Percentiles rank a stretch among this genome's conserved stretches.
Conservation (phyloP, 1,140 invertebrate genomes). For the Habropoda laboriosa region DNA sequence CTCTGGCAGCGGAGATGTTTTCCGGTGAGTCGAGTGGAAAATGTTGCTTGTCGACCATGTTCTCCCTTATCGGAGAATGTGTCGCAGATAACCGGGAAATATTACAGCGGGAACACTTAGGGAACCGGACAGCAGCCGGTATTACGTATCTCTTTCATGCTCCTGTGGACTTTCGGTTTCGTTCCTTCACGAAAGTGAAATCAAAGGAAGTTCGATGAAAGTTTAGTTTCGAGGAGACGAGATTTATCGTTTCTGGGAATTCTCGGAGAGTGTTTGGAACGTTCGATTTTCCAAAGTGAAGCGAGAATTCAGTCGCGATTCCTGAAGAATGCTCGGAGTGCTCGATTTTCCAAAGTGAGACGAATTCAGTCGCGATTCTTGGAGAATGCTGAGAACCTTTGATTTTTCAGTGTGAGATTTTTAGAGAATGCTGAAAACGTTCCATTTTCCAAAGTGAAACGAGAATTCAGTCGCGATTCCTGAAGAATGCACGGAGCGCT, state of each 20-base stretch:
- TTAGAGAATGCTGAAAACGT: no score
- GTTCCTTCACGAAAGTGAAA: not conserved
- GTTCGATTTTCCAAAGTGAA: no score
- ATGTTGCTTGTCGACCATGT: constrained; percentile 44
- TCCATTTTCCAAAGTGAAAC: not conserved
- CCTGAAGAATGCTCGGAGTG: no score
- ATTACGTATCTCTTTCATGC: constrained; percentile 1
- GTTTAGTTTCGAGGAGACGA: not conserved
- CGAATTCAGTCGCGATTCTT: no score
- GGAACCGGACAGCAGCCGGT: constrained; percentile 6
- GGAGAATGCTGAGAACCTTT: no score
- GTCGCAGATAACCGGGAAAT: constrained; percentile 32
- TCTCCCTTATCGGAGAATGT: constrained; percentile 39
- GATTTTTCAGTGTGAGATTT: no score
- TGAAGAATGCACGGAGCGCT: no score
- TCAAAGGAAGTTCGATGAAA: constrained; percentile 1
- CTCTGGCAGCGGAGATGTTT: constrained; percentile 5
- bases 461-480: no score
- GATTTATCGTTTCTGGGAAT: not conserved
- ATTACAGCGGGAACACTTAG: constrained; percentile 38
- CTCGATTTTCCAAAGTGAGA: no score
- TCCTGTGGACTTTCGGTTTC: not conserved
- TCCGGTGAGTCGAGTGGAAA: constrained; percentile 36
- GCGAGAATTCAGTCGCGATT: no score
- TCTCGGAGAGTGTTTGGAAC: no score